Conservation (phyloP, 1,140 invertebrate genomes). For the Euura saliciscinereae region DNA sequence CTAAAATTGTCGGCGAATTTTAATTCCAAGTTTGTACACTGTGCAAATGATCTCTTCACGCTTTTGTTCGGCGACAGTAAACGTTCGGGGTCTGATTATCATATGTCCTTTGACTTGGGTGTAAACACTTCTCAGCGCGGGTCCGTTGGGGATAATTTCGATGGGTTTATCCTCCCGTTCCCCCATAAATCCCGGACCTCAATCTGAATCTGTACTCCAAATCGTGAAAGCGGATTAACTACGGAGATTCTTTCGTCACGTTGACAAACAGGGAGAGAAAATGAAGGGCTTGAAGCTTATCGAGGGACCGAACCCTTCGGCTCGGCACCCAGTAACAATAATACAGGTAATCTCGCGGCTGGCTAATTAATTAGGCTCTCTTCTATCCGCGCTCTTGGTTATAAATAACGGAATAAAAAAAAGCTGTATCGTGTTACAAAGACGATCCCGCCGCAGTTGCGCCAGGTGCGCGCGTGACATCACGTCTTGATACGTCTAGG, state of each 20-base stretch:
- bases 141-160: too few relatives aligned
- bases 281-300: not conserved
- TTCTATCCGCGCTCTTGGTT: constrained; percentile 7
- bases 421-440: constrained; percentile 54
- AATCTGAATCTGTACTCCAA: too few relatives aligned
- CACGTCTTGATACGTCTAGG: constrained; percentile 51
- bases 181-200: too few relatives aligned
- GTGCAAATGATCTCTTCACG: not conserved
- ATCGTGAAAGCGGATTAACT: too few relatives aligned
- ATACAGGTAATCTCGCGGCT: constrained; percentile 10
- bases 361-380: constrained; percentile 26
- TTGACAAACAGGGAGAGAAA: not conserved
- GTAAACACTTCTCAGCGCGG: too few relatives aligned
- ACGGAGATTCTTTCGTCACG: too few relatives aligned
- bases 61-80: constrained; percentile 1
- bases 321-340: not conserved
- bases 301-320: not conserved
- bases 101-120: too few relatives aligned
- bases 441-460: constrained; percentile 36
- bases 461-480: constrained; percentile 52
- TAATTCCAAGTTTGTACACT: not conserved
- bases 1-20: not conserved
- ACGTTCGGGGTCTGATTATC: too few relatives aligned
- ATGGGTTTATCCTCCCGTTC: too few relatives aligned
- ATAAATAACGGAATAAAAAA: constrained; percentile 28